Percentiles rank a stretch among this genome's conserved stretches.
phyloP scores from a whole-genome alignment of 2,797 vertebrate species.

The Onychomys arenicola region DNA sequence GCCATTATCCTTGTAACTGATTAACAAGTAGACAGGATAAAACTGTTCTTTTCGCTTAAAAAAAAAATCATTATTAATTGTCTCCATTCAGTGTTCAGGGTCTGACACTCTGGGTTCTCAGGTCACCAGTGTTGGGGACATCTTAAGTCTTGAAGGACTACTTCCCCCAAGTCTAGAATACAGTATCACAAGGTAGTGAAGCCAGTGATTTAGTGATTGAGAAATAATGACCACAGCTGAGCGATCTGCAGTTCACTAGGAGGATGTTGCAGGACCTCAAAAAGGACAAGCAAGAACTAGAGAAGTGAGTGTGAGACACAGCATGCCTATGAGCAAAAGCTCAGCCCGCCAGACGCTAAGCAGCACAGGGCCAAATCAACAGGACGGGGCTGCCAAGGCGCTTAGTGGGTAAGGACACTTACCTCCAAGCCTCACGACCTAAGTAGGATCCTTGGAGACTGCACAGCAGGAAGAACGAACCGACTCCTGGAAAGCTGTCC shows the following conservation, averaged over 20 bases:
- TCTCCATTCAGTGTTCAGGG: background rate
- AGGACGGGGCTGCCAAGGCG: no score
- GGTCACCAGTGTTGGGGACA: background rate
- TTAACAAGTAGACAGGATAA: background rate
- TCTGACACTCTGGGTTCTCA: background rate
- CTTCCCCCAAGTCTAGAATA: conserved; percentile 7
- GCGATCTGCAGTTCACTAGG: background rate
- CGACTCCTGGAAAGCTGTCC: background rate
- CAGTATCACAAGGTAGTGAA: background rate
- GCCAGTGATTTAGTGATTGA: background rate
- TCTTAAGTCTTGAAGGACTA: background rate
- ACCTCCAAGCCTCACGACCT: background rate
- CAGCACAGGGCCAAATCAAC: background rate
- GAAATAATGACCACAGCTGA: background rate
- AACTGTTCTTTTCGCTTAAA: background rate
- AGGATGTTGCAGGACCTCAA: background rate
- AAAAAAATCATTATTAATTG: background rate
- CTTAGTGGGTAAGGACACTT: background rate
- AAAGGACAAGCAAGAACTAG: background rate
- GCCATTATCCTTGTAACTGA: background rate
- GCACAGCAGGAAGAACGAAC: no score
- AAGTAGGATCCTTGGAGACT: background rate
- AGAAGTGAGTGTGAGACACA: background rate
- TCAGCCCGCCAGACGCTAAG: background rate
- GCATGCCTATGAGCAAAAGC: background rate